phyloP scores from a whole-genome alignment of 2,797 vertebrate genomes.

The Leucoraja ocellata region DNA sequence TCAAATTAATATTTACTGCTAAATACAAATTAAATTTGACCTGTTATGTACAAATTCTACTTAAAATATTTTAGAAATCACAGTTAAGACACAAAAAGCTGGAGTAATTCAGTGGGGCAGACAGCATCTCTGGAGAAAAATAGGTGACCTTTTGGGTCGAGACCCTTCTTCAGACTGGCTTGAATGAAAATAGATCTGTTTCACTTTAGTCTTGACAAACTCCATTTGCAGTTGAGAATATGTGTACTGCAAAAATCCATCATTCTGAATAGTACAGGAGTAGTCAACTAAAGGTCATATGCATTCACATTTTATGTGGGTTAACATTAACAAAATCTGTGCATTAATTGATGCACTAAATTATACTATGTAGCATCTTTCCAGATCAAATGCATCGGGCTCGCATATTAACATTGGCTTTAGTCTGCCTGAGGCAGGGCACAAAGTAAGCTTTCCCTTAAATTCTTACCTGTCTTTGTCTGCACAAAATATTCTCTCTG shows the following conservation, averaged over 20 bases:
- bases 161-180: no score
- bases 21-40: neutral
- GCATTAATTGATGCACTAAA: neutral
- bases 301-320: neutral
- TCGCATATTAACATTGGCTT: neutral
- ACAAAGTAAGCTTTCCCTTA: neutral
- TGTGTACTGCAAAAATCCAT: neutral
- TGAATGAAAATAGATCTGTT: neutral
- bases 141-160: no score
- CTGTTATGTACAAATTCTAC: neutral
- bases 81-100: neutral
- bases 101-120: no score
- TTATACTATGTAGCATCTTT: neutral
- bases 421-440: neutral
- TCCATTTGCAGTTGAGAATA: neutral
- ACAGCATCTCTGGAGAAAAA: no score
- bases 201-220: neutral
- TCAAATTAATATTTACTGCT: neutral
- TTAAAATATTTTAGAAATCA: neutral
- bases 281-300: neutral
- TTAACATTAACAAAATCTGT: neutral
- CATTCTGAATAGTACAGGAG: neutral
- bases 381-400: neutral
- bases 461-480: slow-evolving; percentile 13
- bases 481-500: slow-evolving; percentile 21